Base-by-base conservation (phyloP, 2,797 vertebrate genomes). In the Megalops cyprinoides region DNA sequence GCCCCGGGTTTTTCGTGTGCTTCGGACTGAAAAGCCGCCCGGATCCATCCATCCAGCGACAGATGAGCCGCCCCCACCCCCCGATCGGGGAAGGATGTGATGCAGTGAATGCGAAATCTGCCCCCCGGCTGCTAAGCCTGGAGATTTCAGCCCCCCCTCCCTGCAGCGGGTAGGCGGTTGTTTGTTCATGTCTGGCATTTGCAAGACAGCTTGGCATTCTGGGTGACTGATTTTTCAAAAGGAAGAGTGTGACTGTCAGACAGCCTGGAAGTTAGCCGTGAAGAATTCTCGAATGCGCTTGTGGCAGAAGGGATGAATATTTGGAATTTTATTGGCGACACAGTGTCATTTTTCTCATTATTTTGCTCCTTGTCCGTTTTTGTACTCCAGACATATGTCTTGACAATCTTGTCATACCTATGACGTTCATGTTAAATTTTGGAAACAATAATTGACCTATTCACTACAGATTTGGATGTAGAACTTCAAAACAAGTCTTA, bases 141-240 rank as follows among this genome's bases (percentile, higher is more conserved):
- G 44, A 10, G 20, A 28, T 23, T 44, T 49, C 10, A 31, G 34
- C 71, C 49, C 42, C 25, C 23, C 6, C 34, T 15, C 8, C 4
- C 25, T 31, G 75, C 49, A 39, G 51, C 39, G 31, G 15, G 46
- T 75, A 37, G 75, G 53, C 20, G 53, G 53, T 56, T 42, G 51
- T 39, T 56, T 77, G 49, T 77, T 56, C 20, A 42, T 34, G 46
- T 51, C 49, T 49, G 46, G 23, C 25, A 4, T 53, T 53, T 53
- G 25, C 74, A 44, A 75, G 74, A 51, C 48, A 51, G 74, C 74
- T 51, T 75, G 74, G 51, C 53, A 55, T 51, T 77, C 20, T 56
- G 49, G 75, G 31, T 39, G 75, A 37, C 15, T 51, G 20, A 55
- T 77, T 76, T 71, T 74, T 8, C 15, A 51, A 74, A 48, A 15